Percentiles rank a stretch among this genome's conserved stretches.
Evolutionary conservation across 2,888 invertebrate species (phyloP).

Genomic region (Yponomeuta plumbellus): DNA sequence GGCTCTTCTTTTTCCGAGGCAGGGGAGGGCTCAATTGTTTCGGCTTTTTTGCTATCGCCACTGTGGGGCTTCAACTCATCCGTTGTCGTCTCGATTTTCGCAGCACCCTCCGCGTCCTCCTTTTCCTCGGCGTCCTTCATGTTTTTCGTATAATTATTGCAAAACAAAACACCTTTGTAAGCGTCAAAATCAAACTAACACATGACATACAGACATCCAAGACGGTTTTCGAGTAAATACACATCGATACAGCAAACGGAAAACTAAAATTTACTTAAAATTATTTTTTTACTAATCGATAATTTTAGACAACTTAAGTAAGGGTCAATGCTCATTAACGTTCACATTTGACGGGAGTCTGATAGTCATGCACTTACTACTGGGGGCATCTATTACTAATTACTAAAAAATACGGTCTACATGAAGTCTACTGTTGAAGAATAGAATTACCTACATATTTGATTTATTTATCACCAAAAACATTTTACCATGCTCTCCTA

Average conservation of each 20-base stretch:
- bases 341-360: slow-evolving; percentile 20
- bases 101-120: slow-evolving; percentile 33
- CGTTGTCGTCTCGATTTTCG: slow-evolving; percentile 68
- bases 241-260: slow-evolving; percentile 46
- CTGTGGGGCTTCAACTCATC: slow-evolving; percentile 66
- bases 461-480: not conserved
- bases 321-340: not conserved
- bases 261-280: slow-evolving; percentile 31
- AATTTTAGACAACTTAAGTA: not conserved
- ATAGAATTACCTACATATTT: not conserved
- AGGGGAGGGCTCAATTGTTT: slow-evolving; percentile 44
- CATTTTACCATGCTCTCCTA: not conserved
- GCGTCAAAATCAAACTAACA: slow-evolving; percentile 44
- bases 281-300: not conserved
- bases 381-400: slow-evolving; percentile 22
- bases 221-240: slow-evolving; percentile 12
- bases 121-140: not conserved
- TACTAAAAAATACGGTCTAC: slow-evolving; percentile 24
- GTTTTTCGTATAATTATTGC: slow-evolving; percentile 12
- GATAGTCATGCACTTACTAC: slow-evolving; percentile 42
- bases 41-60: slow-evolving; percentile 42
- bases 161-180: slow-evolving; percentile 29
- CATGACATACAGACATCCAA: slow-evolving; percentile 35
- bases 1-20: slow-evolving; percentile 63
- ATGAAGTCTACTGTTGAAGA: not conserved